phyloP scores from a whole-genome alignment of 2,888 invertebrate genomes.

The Pristionchus japonicus region DNA sequence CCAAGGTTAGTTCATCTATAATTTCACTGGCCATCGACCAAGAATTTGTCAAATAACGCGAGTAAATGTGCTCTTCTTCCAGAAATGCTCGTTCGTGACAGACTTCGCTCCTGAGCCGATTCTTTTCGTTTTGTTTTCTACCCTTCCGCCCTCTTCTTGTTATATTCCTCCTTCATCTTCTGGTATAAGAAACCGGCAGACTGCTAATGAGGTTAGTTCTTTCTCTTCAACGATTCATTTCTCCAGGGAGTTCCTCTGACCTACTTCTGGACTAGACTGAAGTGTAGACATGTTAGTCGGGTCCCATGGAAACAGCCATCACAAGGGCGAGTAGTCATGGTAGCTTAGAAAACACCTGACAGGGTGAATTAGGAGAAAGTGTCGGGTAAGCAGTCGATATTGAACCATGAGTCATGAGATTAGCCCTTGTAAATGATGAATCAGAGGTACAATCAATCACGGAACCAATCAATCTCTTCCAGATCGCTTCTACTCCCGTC shows the following conservation, averaged over 20 bases:
- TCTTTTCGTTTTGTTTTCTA: background rate
- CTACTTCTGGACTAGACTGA: background rate
- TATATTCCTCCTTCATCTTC: background rate
- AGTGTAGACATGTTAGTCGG: background rate
- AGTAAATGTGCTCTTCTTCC: background rate
- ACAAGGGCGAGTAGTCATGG: background rate
- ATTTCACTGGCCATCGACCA: background rate
- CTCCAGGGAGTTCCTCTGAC: background rate
- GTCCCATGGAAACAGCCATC: background rate
- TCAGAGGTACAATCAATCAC: background rate
- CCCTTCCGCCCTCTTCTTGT: background rate
- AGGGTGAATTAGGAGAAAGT: too few species aligned
- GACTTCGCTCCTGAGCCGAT: background rate
- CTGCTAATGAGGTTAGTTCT: background rate
- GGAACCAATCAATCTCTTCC: background rate
- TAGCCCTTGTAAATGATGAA: background rate
- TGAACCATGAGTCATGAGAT: background rate
- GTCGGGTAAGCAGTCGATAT: background rate
- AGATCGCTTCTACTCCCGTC: background rate
- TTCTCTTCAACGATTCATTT: background rate
- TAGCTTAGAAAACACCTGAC: background rate
- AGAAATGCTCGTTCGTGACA: background rate
- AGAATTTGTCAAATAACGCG: background rate
- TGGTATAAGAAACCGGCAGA: conserved; percentile 23
- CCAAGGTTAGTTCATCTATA: background rate